Evolutionary conservation across 2,113 vertebrate genomes (phyloP).

Genomic region (Macaca mulatta): DNA sequence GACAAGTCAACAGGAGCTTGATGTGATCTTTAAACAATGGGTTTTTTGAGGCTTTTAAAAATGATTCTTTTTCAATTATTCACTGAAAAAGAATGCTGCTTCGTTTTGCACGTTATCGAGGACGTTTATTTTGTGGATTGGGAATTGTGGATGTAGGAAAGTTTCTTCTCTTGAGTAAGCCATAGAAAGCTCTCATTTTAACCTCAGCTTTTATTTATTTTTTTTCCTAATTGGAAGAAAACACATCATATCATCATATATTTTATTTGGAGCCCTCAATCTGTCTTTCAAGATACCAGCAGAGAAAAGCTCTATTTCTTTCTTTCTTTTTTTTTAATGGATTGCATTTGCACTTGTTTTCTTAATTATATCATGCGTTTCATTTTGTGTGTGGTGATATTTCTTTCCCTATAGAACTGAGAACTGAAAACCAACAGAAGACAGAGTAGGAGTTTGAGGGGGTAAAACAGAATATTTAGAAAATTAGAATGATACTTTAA

Average conservation of each 20-base stretch:
- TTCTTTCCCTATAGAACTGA: background rate
- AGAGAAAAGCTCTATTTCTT: background rate
- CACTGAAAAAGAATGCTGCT: background rate
- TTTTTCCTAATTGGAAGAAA: background rate
- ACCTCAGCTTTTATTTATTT: background rate
- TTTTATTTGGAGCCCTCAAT: background rate
- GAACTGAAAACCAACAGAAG: background rate
- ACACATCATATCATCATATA: background rate
- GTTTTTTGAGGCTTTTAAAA: background rate
- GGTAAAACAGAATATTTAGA: background rate
- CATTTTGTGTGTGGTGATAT: background rate
- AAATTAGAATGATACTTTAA: constrained; percentile 46
- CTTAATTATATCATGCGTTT: background rate
- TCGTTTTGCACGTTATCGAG: background rate
- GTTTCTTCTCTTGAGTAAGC: constrained; percentile 45
- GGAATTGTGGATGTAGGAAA: constrained; percentile 21
- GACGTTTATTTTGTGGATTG: constrained; percentile 28
- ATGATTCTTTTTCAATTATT: background rate
- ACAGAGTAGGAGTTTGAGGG: constrained; percentile 10
- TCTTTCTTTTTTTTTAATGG: background rate
- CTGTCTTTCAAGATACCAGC: background rate
- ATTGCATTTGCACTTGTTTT: background rate
- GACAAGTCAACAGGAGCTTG: background rate
- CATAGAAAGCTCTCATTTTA: background rate
- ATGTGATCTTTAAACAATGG: background rate